phyloP scores from a whole-genome alignment of 2,797 vertebrate species.

The Phrynocephalus guinanensis region DNA sequence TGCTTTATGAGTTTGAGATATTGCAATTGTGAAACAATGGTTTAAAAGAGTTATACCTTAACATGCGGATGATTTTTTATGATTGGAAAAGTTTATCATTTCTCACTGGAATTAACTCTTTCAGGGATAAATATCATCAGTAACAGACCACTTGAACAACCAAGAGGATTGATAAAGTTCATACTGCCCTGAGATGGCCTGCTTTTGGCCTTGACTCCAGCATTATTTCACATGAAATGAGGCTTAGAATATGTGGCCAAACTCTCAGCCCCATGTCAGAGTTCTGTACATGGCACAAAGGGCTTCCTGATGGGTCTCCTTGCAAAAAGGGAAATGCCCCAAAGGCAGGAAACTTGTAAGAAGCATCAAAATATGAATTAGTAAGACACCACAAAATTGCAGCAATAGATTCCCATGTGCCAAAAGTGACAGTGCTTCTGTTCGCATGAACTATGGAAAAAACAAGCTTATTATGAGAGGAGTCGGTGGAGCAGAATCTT shows the following conservation, averaged over 20 bases:
- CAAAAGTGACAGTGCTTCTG: not conserved
- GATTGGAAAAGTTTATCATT: too few relatives aligned
- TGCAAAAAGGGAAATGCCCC: not conserved
- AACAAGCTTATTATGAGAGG: conserved; percentile 7
- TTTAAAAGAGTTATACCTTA: too few relatives aligned
- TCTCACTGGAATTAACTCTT: not conserved
- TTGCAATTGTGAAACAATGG: too few relatives aligned
- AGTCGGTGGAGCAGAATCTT: not conserved
- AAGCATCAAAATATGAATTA: not conserved
- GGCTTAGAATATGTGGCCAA: not conserved
- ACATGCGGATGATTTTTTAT: too few relatives aligned
- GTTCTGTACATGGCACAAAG: not conserved
- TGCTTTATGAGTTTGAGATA: too few relatives aligned
- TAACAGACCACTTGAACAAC: not conserved
- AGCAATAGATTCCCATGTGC: not conserved
- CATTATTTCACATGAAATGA: not conserved
- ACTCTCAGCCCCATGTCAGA: not conserved
- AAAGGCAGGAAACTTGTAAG: not conserved
- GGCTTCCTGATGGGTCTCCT: not conserved
- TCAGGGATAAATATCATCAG: not conserved
- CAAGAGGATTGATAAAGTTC: too few relatives aligned
- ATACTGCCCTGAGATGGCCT: too few relatives aligned
- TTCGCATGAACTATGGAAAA: not conserved
- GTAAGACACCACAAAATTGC: conserved; percentile 18
- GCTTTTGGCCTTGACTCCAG: too few relatives aligned